These are phyloP conservation scores for Sminthurides aquaticus DNA, from an alignment of 2,888 invertebrate species.

Conservation along the genomic window DNA sequence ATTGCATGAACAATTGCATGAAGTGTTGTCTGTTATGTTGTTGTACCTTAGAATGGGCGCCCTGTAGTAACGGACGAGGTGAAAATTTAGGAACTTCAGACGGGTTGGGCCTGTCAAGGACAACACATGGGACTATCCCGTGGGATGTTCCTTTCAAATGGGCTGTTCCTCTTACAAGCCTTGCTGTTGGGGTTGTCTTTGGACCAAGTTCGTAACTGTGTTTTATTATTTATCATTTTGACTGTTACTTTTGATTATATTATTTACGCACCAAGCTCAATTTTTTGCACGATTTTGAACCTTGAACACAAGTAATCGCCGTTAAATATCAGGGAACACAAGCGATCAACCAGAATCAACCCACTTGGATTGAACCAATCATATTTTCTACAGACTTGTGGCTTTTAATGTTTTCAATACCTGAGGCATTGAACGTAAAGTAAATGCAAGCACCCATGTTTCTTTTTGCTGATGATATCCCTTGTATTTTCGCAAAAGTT, in stretches of 20 bases:
- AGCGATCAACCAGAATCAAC: neutral
- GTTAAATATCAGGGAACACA: neutral
- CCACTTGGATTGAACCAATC: too few species aligned
- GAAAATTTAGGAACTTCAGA: constrained; percentile 41
- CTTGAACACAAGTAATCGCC: too few species aligned
- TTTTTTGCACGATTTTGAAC: constrained; percentile 2
- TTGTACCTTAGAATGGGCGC: constrained; percentile 43
- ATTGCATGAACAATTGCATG: constrained; percentile 29
- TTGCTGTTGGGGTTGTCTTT: constrained; percentile 43
- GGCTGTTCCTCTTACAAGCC: constrained; percentile 43
- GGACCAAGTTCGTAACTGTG: constrained; percentile 44
- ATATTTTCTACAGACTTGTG: too few species aligned
- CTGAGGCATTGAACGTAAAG: too few species aligned
- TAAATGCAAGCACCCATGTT: too few species aligned
- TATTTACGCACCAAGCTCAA: too few species aligned
- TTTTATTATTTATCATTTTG: constrained; percentile 27
- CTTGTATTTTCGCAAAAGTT: too few species aligned
- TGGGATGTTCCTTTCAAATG: constrained; percentile 33
- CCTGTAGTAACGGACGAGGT: constrained; percentile 43
- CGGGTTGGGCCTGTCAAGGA: constrained; percentile 35
- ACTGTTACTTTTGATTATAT: constrained; percentile 12
- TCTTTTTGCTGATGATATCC: too few species aligned
- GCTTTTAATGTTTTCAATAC: too few species aligned
- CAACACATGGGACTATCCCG: constrained; percentile 37
- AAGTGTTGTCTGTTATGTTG: constrained; percentile 35